phyloP scores from a whole-genome alignment of 2,113 vertebrate species.

The Cryptoleucopteryx plumbea region DNA sequence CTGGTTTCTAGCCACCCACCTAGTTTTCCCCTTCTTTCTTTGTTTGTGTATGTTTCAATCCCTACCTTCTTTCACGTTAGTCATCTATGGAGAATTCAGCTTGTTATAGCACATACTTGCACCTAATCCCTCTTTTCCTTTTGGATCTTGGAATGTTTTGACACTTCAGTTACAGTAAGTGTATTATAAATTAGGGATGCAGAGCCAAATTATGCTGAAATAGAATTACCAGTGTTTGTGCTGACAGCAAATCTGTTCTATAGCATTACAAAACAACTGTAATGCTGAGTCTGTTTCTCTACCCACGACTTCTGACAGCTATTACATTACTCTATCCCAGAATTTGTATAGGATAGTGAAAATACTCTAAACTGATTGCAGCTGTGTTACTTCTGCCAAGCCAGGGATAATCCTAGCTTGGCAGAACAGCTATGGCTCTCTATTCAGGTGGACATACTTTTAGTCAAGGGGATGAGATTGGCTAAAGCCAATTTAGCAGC shows the following conservation, averaged over 20 bases:
- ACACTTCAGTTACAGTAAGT: not conserved
- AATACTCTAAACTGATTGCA: not conserved
- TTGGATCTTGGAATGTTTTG: slow-evolving; percentile 12
- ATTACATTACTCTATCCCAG: not conserved
- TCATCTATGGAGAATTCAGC: not conserved
- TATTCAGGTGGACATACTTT: not conserved
- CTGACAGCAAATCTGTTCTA: not conserved
- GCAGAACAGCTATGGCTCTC: not conserved
- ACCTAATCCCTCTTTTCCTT: slow-evolving; percentile 21
- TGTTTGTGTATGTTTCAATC: not conserved
- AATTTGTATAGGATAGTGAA: not conserved
- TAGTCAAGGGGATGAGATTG: not conserved
- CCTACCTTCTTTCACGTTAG: not conserved
- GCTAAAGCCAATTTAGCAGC: not conserved
- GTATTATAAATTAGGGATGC: not conserved
- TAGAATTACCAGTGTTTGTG: not conserved
- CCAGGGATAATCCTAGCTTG: not conserved
- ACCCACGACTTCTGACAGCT: not conserved
- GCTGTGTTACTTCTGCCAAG: not conserved
- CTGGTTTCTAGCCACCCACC: slow-evolving; percentile 7
- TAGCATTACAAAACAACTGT: not conserved
- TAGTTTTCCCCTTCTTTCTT: not conserved
- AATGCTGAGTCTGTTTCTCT: not conserved
- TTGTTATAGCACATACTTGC: not conserved
- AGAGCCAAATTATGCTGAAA: slow-evolving; percentile 13